Base-by-base conservation (phyloP, 2,888 invertebrate species). In the Meganola albula region DNA sequence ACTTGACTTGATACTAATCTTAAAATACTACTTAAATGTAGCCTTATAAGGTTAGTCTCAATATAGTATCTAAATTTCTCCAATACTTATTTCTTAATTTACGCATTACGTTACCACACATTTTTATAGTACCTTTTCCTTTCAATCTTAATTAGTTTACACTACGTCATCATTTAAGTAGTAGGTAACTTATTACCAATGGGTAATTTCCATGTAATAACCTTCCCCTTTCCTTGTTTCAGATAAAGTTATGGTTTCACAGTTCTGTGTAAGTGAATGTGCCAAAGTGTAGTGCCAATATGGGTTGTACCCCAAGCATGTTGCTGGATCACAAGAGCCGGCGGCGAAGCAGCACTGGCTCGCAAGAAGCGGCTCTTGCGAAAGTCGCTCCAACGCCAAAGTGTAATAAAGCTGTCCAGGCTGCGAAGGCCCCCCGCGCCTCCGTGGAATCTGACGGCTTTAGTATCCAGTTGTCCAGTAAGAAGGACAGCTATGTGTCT, bases 221-320 rank as follows among this genome's bases (percentile, higher is more conserved):
- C 6, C 1, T 1, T 12, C 11, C n/a, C 9, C 9, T 29, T 53
- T 28, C 13, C 3, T 78, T 73, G 66, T 82, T 82, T 0, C 78
- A 82, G 82, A 55, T 64, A 21, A 31, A 37, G 48, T 50, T 58
- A 74, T 63, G 72, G 53, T 63, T 58, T 40, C 51, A 38, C 48
- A 53, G 59, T 58, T 46, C 39, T 62, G 65, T 69, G 65, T 37
- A 27, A 68, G 78, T 78, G 76, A 48, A 22, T 64, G 77, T 80
- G 79, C 63, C 68, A 74, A 72, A 77, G 79, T 82, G 79, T 77
- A 82, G 79, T 76, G 69, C 65, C 66, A 71, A 66, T 51, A 90
- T 90, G 90, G 90, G 90, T 68, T 90, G 90, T 63, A 89, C 89
- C 45, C 90, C 90, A 54, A 90, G 90, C 64, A 88, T 89, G 76